These are phyloP conservation scores for Euthynnus affinis DNA, from an alignment of 2,797 vertebrate genomes.

Conservation along the genomic window DNA sequence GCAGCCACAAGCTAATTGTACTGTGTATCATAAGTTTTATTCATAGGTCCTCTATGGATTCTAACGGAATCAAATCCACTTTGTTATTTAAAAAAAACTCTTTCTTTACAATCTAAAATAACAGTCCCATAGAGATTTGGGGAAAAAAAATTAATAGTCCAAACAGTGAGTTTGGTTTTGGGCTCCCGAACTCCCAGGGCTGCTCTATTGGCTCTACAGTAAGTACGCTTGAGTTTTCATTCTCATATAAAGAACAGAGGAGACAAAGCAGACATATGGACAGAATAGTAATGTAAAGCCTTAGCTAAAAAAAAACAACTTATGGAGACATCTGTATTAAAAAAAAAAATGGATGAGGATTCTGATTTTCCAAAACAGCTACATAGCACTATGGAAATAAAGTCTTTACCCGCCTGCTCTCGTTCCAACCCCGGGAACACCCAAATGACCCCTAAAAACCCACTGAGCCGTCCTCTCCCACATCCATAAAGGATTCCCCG, in stretches of 20 bases:
- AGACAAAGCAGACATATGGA: not conserved
- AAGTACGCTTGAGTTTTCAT: not conserved
- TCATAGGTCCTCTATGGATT: slow-evolving; percentile 11
- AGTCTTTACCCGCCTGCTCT: slow-evolving; percentile 40
- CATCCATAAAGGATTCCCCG: slow-evolving; percentile 55
- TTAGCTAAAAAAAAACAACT: too few relatives aligned
- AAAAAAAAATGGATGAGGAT: slow-evolving; percentile 1
- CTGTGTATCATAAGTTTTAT: not conserved
- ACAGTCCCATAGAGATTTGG: slow-evolving; percentile 25
- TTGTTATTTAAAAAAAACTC: slow-evolving; percentile 30
- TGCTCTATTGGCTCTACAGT: not conserved
- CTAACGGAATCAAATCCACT: slow-evolving; percentile 1
- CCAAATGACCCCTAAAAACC: slow-evolving; percentile 44
- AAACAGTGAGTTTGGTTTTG: slow-evolving; percentile 21
- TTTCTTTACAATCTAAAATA: slow-evolving; percentile 6
- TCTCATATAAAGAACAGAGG: not conserved
- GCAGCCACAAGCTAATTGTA: not conserved
- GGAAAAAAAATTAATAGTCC: not conserved
- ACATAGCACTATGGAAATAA: slow-evolving; percentile 21
- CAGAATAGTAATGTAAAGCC: not conserved
- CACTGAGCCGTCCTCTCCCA: slow-evolving; percentile 49
- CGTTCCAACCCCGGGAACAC: slow-evolving; percentile 30
- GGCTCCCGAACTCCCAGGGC: not conserved
- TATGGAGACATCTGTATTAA: not conserved
- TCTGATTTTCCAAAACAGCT: slow-evolving; percentile 19